These are phyloP conservation scores for Mobula hypostoma DNA, from an alignment of 2,113 vertebrate genomes.

Conservation along the genomic window DNA sequence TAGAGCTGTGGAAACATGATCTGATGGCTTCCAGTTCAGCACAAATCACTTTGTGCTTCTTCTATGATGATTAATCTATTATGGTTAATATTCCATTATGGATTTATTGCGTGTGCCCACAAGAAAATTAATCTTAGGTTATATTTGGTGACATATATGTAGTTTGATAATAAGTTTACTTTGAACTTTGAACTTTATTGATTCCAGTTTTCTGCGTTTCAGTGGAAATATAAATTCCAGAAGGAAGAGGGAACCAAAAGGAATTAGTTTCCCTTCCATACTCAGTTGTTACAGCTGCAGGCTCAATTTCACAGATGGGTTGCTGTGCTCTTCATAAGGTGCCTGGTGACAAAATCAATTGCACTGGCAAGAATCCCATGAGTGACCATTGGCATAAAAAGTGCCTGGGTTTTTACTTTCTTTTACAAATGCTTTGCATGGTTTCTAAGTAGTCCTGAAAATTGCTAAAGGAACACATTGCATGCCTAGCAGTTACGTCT, in stretches of 20 bases:
- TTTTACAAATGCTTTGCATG: neutral
- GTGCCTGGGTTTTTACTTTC: neutral
- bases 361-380: neutral
- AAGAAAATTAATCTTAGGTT: no score
- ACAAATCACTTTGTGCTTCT: neutral
- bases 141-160: no score
- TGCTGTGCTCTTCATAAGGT: neutral
- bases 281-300: neutral
- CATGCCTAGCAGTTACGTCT: neutral
- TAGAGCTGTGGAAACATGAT: neutral
- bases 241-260: neutral
- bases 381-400: neutral
- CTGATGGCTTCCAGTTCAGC: neutral
- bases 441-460: neutral
- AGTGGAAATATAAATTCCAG: neutral
- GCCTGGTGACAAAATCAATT: neutral
- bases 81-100: no score
- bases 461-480: neutral
- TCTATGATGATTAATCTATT: no score
- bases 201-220: neutral
- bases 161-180: no score
- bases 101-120: no score
- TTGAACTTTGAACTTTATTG: neutral
- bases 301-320: slow-evolving; percentile 18
- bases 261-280: neutral